Evolutionary conservation across 2,113 vertebrate species (phyloP).

Genomic region (Microtus montanus): DNA sequence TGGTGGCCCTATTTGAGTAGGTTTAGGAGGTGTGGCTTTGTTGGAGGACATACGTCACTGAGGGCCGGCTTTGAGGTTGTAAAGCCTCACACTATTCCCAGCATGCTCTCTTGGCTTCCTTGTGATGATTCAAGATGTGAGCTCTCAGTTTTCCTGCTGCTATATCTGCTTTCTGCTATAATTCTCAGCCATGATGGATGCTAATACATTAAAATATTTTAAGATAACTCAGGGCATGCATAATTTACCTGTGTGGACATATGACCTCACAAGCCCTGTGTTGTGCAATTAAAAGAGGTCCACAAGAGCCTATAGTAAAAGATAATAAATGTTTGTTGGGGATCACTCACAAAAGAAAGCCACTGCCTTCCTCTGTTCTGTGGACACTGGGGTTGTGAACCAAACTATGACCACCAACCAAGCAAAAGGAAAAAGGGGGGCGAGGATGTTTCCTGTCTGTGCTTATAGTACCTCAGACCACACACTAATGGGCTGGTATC

Average conservation of each 20-base stretch:
- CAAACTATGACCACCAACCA: too few species aligned
- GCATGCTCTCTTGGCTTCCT: not conserved
- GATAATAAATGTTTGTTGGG: too few species aligned
- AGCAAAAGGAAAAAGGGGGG: too few species aligned
- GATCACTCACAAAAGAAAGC: too few species aligned
- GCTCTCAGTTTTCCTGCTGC: not conserved
- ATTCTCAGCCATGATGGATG: not conserved
- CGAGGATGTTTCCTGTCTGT: too few species aligned
- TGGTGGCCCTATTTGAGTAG: not conserved
- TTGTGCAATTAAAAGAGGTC: too few species aligned
- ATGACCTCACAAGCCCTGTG: not conserved
- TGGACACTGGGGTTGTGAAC: too few species aligned
- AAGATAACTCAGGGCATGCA: not conserved
- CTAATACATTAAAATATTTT: not conserved
- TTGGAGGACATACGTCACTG: not conserved
- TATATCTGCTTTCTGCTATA: not conserved
- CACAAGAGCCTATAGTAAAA: too few species aligned
- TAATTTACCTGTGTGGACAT: constrained; percentile 31
- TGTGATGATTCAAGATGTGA: not conserved
- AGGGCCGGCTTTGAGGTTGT: not conserved
- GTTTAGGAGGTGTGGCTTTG: not conserved
- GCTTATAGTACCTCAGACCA: too few species aligned
- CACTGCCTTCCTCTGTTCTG: too few species aligned
- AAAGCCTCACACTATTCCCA: not conserved
- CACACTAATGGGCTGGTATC: too few species aligned